phyloP scores from a whole-genome alignment of 2,888 invertebrate genomes.

The Aradus depressus region DNA sequence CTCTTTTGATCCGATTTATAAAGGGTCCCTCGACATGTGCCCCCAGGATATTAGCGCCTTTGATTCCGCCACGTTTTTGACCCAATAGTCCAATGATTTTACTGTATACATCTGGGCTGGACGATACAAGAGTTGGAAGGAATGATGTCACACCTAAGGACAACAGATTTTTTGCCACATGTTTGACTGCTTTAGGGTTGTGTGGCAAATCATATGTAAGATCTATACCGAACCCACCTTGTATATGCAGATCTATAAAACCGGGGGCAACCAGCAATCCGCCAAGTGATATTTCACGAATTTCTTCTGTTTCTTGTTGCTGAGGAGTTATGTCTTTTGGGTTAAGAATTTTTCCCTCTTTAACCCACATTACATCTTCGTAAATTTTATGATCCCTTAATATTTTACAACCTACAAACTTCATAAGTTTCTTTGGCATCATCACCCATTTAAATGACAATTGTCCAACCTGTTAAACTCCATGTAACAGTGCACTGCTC shows the following conservation, averaged over 20 bases:
- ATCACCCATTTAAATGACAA: no score
- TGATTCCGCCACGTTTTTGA: slow-evolving; percentile 51
- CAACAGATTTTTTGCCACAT: slow-evolving; percentile 69
- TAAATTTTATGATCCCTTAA: slow-evolving; percentile 63
- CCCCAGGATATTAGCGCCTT: slow-evolving; percentile 81
- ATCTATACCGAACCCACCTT: slow-evolving; percentile 92
- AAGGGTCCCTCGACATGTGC: slow-evolving; percentile 96
- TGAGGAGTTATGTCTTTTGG: slow-evolving; percentile 88
- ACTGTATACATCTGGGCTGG: slow-evolving; percentile 64
- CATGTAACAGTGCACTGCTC: no score
- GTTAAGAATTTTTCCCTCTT: slow-evolving; percentile 74
- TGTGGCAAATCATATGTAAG: slow-evolving; percentile 65
- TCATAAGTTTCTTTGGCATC: no score
- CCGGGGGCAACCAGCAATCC: slow-evolving; percentile 81
- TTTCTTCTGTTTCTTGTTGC: slow-evolving; percentile 60
- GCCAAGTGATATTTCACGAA: slow-evolving; percentile 68
- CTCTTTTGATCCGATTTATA: slow-evolving; percentile 79
- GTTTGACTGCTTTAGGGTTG: slow-evolving; percentile 56
- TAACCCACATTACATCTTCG: slow-evolving; percentile 79
- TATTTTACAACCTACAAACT: slow-evolving; percentile 70
- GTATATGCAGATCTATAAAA: slow-evolving; percentile 94
- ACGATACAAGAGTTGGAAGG: slow-evolving; percentile 93
- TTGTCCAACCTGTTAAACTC: no score
- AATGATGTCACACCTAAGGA: slow-evolving; percentile 92
- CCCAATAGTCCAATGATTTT: no score